phyloP scores from a whole-genome alignment of 2,113 vertebrate species.

The Phocoena sinus region DNA sequence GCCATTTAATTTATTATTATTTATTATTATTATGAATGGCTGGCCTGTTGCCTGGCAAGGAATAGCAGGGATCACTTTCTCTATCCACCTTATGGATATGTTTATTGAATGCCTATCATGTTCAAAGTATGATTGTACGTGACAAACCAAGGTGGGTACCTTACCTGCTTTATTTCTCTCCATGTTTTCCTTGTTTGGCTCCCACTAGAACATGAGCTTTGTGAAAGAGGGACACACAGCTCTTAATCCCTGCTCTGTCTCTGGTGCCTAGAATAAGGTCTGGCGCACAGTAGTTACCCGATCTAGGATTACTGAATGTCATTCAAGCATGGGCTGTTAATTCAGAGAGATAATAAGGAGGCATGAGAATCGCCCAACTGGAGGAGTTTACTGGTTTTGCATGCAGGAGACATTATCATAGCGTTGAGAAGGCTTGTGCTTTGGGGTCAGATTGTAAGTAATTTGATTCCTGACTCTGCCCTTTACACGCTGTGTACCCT shows the following conservation, averaged over 20 bases:
- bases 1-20: too few species aligned
- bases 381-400: neutral
- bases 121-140: neutral
- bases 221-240: neutral
- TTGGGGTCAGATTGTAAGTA: neutral
- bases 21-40: neutral
- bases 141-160: neutral
- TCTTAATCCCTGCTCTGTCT: neutral
- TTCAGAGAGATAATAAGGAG: neutral
- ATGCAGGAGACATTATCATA: neutral
- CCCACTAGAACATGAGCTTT: neutral
- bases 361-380: neutral
- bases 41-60: neutral
- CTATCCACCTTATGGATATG: rapidly evolving
- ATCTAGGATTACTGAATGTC: neutral
- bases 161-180: neutral
- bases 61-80: neutral
- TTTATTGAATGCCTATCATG: rapidly evolving
- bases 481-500: neutral
- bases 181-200: neutral
- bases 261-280: neutral
- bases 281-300: neutral
- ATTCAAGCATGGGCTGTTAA: neutral
- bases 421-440: neutral
- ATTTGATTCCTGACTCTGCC: neutral